Conservation (phyloP, 2,797 vertebrate species). For the Enteromius mattozi region DNA sequence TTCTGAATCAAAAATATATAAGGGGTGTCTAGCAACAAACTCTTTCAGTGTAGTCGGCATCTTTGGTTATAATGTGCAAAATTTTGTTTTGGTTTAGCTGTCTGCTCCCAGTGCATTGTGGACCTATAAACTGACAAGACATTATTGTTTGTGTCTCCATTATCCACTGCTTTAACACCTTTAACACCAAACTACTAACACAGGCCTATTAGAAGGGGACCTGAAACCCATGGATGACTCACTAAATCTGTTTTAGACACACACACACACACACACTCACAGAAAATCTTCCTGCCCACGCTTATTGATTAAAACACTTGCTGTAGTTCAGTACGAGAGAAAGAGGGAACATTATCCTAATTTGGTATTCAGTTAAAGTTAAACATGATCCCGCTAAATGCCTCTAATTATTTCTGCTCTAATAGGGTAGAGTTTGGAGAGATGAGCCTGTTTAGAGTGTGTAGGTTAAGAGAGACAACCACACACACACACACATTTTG, state of each 20-base stretch:
- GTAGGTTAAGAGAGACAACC: background rate
- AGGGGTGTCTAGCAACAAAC: background rate
- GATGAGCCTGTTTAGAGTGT: slow-evolving; percentile 10
- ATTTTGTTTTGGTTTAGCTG: background rate
- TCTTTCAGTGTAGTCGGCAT: background rate
- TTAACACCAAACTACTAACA: background rate
- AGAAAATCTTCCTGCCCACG: slow-evolving; percentile 15
- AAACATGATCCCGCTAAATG: slow-evolving; percentile 34
- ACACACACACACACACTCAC: background rate
- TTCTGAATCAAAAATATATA: background rate
- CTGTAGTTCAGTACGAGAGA: slow-evolving; percentile 21
- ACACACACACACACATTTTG: background rate
- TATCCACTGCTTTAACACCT: background rate
- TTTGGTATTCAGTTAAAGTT: slow-evolving; percentile 39
- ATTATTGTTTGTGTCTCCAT: background rate
- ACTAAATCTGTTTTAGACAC: slow-evolving; percentile 3
- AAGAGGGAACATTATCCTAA: slow-evolving; percentile 36
- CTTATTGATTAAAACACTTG: slow-evolving; percentile 36
- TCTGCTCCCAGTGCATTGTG: background rate
- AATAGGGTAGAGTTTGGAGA: slow-evolving; percentile 23
- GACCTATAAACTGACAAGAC: background rate
- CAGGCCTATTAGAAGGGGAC: background rate
- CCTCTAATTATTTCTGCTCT: slow-evolving; percentile 33
- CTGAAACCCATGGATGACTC: slow-evolving; percentile 9
- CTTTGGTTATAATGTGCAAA: background rate